Conservation (phyloP, 2,888 invertebrate genomes). For the Aelia acuminata region DNA sequence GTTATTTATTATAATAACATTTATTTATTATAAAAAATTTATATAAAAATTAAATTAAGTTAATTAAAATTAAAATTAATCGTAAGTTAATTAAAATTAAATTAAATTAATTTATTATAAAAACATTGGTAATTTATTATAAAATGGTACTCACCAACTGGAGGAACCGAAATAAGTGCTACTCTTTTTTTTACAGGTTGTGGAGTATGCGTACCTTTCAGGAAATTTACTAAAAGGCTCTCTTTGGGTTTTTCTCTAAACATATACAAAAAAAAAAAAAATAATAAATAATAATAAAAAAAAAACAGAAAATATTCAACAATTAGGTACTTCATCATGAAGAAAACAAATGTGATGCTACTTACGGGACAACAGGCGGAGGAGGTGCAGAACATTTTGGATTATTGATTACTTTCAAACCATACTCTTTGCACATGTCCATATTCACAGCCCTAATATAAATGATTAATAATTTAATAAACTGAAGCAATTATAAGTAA, state of each 20-base stretch:
- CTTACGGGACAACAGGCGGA: not conserved
- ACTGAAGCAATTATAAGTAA: not conserved
- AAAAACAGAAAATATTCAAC: not conserved
- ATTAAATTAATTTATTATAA: too few species aligned
- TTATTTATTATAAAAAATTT: too few species aligned
- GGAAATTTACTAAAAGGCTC: slow-evolving; percentile 58
- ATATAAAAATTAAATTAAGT: too few species aligned
- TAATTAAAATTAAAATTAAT: too few species aligned
- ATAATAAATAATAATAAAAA: not conserved
- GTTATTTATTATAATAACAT: too few species aligned
- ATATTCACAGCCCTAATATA: slow-evolving; percentile 34
- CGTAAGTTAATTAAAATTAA: too few species aligned
- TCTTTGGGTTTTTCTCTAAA: slow-evolving; percentile 60
- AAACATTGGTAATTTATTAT: too few species aligned
- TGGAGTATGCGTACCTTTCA: slow-evolving; percentile 51
- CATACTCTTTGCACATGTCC: slow-evolving; percentile 48
- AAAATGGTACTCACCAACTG: slow-evolving; percentile 43
- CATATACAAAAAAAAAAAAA: not conserved
- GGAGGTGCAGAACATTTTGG: slow-evolving; percentile 3
- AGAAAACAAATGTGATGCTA: not conserved
- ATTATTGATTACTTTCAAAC: slow-evolving; percentile 14
- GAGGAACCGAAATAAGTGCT: slow-evolving; percentile 10
- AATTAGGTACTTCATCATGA: not conserved
- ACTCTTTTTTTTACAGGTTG: slow-evolving; percentile 53
- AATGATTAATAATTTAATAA: not conserved